These are phyloP conservation scores for Phyllotreta striolata DNA, from an alignment of 2,888 invertebrate species.

Conservation along the genomic window DNA sequence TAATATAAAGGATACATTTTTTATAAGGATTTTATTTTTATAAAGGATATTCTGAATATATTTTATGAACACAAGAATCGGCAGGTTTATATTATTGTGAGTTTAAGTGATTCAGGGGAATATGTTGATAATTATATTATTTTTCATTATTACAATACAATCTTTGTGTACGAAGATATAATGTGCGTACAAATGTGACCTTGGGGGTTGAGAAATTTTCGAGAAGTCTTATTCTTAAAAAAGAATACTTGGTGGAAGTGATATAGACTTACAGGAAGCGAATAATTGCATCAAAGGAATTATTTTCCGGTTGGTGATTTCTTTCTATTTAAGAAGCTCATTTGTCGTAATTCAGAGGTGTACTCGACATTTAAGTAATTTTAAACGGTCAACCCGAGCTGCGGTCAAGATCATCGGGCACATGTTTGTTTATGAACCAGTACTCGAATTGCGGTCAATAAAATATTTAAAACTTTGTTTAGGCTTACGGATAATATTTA, in stretches of 20 bases:
- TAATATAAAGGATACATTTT: too few species aligned
- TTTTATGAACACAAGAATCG: too few species aligned
- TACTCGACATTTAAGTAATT: slow-evolving; percentile 2
- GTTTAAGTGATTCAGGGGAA: too few species aligned
- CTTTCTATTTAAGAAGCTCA: slow-evolving; percentile 46
- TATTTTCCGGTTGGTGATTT: slow-evolving; percentile 59
- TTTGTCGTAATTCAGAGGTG: slow-evolving; percentile 31
- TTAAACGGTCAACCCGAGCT: too few species aligned
- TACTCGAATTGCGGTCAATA: neutral
- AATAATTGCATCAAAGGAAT: slow-evolving; percentile 57
- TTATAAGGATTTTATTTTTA: too few species aligned
- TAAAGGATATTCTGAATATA: too few species aligned
- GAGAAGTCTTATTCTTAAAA: slow-evolving; percentile 20
- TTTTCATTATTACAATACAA: too few species aligned
- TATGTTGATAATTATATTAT: too few species aligned
- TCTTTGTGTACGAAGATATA: neutral
- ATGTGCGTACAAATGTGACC: slow-evolving; percentile 9
- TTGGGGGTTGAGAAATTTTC: slow-evolving; percentile 25
- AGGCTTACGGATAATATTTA: too few species aligned
- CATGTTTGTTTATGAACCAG: too few species aligned
- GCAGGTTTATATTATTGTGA: too few species aligned
- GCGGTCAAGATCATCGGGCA: too few species aligned
- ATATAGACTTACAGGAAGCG: slow-evolving; percentile 54
- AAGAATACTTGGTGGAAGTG: slow-evolving; percentile 44
- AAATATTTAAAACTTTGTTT: neutral